These are phyloP conservation scores for Plectrocnemia conspersa DNA, from an alignment of 1,140 invertebrate genomes.

Conservation along the genomic window DNA sequence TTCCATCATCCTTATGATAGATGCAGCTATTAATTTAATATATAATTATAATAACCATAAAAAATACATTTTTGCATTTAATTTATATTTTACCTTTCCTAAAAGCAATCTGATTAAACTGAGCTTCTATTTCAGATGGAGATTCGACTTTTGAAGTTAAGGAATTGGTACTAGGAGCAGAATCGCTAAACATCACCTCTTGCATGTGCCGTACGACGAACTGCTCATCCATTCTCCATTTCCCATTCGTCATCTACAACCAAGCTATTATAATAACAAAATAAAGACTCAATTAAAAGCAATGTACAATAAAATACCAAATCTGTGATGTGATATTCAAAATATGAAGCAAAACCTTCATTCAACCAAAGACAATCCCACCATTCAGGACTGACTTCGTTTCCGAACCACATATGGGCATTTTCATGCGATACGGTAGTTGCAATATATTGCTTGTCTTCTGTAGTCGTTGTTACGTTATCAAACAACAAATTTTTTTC, in stretches of 20 bases:
- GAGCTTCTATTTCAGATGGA: conserved; percentile 65
- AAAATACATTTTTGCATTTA: too few species aligned
- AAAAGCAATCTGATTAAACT: conserved; percentile 81
- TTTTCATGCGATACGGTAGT: conserved; percentile 59
- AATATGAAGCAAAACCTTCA: conserved; percentile 64
- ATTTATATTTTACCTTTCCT: conserved; percentile 53
- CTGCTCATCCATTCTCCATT: conserved; percentile 75
- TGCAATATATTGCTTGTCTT: conserved; percentile 46
- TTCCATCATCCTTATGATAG: conserved; percentile 54
- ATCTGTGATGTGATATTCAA: conserved; percentile 49
- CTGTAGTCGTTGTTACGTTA: conserved; percentile 44
- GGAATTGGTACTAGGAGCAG: conserved; percentile 60
- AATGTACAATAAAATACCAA: too few species aligned
- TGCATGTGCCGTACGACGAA: conserved; percentile 71
- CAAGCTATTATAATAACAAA: background rate
- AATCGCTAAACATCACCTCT: conserved; percentile 60
- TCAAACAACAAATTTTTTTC: conserved; percentile 44
- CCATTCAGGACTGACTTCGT: conserved; percentile 58
- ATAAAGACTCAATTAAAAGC: background rate
- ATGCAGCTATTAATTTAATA: conserved; percentile 46
- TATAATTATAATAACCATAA: background rate
- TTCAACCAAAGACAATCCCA: conserved; percentile 59
- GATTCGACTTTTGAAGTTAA: conserved; percentile 67
- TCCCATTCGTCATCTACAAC: conserved; percentile 38
- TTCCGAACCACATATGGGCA: conserved; percentile 68